Evolutionary conservation across 2,113 vertebrate genomes (phyloP), one percentile per base, ranked within the genome.

Genomic region (Circaetus gallicus): DNA sequence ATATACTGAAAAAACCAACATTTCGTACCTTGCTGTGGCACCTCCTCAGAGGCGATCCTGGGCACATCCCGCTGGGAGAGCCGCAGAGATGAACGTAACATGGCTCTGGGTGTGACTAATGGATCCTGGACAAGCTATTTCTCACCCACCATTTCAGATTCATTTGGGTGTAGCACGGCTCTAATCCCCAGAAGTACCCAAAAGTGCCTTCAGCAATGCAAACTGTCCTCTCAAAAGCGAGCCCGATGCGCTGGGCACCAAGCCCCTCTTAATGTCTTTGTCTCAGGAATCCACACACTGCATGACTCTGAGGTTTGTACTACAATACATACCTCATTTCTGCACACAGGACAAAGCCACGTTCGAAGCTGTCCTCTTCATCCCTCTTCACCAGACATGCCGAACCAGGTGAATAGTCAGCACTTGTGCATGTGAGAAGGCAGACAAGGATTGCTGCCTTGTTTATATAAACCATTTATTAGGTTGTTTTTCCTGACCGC

Each of bases 41-140:
- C 6, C 42, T 78, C 63, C 67, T 78, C 50, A n/a, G 73, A 66
- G 53, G 36, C 1, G 4, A 89, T 52, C 32, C 69, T 66, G 69
- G 26, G 20, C 4, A 13, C 9, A 38, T 42, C 32, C n/a, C 4
- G 1, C 49, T 0, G 0, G 25, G 25, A 80, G 15, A 50, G 40
- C 26, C 1, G 2, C 45, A 49, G 45, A 70, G 69, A 62, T 19
- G n/a, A 88, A 74, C 0, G 0, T 52, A 91, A 32, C 3, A 1
- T 0, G 17, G 50, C 25, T 42, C 36, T 12, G 11, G 18, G 19
- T 45, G 32, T 42, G 72, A 70, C 55, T 56, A 71, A 40, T 5
- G 43, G 66, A 80, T 50, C 40, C 65, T 45, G 73, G 29, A 74
- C 69, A 53, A 81, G 45, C 31, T 53, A 26, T 12, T 73, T 62